A percentile compares a stretch with the other conserved stretches of the same genome.
Evolutionary conservation across 2,113 vertebrate species (phyloP).

Genomic region (Geothlypis trichas): DNA sequence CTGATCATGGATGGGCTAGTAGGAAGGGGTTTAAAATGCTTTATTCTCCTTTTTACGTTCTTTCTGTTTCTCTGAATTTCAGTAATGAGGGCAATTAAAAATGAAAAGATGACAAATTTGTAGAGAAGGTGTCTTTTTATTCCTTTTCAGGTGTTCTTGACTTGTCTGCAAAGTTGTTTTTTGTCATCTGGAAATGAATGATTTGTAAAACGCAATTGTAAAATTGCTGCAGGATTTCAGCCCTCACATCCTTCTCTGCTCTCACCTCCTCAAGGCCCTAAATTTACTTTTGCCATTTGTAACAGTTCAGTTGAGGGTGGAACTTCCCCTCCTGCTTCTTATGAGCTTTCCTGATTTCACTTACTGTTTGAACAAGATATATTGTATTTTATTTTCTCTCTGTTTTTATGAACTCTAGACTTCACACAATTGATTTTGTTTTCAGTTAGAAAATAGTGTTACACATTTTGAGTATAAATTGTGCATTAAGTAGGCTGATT

Average conservation of each 20-base stretch:
- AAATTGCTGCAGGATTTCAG: constrained; percentile 34
- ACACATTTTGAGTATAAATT: constrained; percentile 1
- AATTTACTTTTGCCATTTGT: constrained; percentile 44
- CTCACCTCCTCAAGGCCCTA: background rate
- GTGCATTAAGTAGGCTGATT: background rate
- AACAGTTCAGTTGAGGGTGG: constrained; percentile 30
- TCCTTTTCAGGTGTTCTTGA: constrained; percentile 19
- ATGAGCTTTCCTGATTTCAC: constrained; percentile 15
- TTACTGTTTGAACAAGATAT: background rate
- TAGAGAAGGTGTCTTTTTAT: background rate
- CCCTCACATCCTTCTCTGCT: background rate
- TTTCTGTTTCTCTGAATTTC: background rate
- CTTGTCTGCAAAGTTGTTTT: background rate
- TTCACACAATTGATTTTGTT: constrained; percentile 31
- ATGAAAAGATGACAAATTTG: background rate
- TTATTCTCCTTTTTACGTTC: background rate
- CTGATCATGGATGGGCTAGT: background rate
- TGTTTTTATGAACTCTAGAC: constrained; percentile 7
- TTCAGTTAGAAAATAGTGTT: constrained; percentile 26
- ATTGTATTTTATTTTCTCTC: constrained; percentile 10
- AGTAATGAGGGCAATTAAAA: background rate
- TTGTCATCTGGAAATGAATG: constrained; percentile 9
- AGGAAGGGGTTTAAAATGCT: background rate
- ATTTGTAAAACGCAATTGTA: constrained; percentile 4
- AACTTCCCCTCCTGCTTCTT: constrained; percentile 8